Evolutionary conservation across 2,797 vertebrate species (phyloP), one percentile per base, ranked within the genome.

Genomic region (Cossypha heuglini): DNA sequence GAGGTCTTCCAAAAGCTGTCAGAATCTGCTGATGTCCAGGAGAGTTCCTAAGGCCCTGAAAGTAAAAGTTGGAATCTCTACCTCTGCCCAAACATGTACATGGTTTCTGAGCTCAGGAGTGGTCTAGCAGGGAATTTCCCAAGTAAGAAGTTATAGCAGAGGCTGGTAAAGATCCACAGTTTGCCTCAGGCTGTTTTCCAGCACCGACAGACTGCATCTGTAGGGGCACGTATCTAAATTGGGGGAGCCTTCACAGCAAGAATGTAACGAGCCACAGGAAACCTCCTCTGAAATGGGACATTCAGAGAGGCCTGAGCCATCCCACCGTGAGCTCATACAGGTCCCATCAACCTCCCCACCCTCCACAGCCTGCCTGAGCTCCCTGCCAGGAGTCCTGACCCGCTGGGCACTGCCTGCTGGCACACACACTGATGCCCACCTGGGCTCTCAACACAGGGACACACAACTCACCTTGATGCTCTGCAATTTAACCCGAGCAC

Each of bases 121-220:
- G 38, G 89, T 89, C 72, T 71, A 76, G 57, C 28, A 73, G 78
- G 87, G 75, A 88, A 93, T 88, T 96, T 93, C 90, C 82, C 87
- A 80, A 71, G 76, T 73, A 66, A 72, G 74, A 78, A 83, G 69
- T 68, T 91, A 26, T 2, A 86, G 31, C 49, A 58, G 38, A 91
- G 64, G 37, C 72, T 38, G 66, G 71, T 25, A 80, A 78, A 68
- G 64, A 91, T 22, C 48, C 52, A 74, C 6, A 1, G 16, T 80
- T 86, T 74, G 52, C 90, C 64, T 77, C 24, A 19, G 78, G 92
- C 57, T 78, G 11, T 74, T 94, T 86, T 92, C 88, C 77, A 87
- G 81, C 75, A 82, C 55, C 84, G 71, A 29, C 71, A 72, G 29
- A 29, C 68, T 57, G 28, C 49, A 72, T 80, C 68, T 94, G 93